These are phyloP conservation scores for Momotus momota DNA, from an alignment of 2,797 vertebrate genomes.

Conservation along the genomic window DNA sequence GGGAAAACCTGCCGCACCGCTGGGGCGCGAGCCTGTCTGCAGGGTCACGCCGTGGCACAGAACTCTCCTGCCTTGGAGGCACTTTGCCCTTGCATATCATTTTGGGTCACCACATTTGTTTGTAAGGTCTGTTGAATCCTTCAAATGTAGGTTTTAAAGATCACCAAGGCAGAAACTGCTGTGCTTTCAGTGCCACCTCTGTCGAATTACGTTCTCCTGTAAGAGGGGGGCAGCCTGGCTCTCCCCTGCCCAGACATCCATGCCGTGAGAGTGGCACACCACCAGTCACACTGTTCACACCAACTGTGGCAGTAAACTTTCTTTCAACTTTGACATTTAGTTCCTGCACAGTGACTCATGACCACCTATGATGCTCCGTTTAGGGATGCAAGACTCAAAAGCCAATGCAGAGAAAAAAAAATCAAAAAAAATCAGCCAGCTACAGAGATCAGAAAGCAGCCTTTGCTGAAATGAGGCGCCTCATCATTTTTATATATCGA, in stretches of 20 bases:
- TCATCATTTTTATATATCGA: background rate
- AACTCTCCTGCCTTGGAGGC: background rate
- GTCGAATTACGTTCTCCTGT: background rate
- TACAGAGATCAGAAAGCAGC: background rate
- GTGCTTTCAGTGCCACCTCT: background rate
- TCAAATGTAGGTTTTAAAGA: background rate
- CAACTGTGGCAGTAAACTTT: conserved; percentile 64
- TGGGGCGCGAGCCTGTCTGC: background rate
- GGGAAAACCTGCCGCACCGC: background rate
- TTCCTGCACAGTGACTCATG: conserved; percentile 67
- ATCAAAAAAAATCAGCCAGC: background rate
- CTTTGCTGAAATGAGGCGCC: background rate
- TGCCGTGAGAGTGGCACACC: conserved; percentile 44
- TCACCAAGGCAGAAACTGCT: background rate
- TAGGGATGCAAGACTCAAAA: conserved; percentile 57
- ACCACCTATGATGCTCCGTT: conserved; percentile 1
- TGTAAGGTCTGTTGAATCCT: background rate
- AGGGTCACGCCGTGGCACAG: background rate
- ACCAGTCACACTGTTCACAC: conserved; percentile 51
- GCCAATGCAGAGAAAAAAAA: background rate
- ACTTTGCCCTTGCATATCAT: background rate
- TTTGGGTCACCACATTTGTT: conserved; percentile 22
- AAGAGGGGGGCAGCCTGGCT: background rate
- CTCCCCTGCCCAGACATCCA: conserved; percentile 30
- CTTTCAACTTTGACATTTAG: conserved; percentile 81